A percentile compares a stretch with the other conserved stretches of the same genome.
These are phyloP conservation scores for Menidia beryllina DNA, from an alignment of 2,113 vertebrate species.

Conservation along the genomic window DNA sequence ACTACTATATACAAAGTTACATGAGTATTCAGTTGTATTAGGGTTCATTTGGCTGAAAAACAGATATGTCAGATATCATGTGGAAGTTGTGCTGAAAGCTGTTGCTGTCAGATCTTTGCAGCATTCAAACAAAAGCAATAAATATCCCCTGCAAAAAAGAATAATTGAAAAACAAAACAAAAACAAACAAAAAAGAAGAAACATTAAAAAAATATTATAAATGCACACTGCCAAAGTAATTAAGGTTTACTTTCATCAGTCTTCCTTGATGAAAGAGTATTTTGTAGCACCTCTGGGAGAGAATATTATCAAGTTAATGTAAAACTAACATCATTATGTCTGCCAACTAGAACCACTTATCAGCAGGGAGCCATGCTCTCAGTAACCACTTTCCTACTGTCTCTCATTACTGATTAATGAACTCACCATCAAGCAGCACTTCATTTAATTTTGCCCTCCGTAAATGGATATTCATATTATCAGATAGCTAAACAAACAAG, in stretches of 20 bases:
- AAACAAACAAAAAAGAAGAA: background rate
- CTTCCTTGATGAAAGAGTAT: conserved; percentile 44
- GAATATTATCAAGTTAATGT: conserved; percentile 74
- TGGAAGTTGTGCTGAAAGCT: too few relatives aligned
- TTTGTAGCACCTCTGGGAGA: conserved; percentile 41
- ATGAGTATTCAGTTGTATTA: background rate
- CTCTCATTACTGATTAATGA: conserved; percentile 76
- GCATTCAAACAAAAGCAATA: background rate
- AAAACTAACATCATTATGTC: conserved; percentile 74
- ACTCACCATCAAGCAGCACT: conserved; percentile 63
- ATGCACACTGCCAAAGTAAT: conserved; percentile 37
- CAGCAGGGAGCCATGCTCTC: conserved; percentile 74
- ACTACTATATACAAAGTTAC: too few relatives aligned
- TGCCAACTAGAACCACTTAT: conserved; percentile 65
- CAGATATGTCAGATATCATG: background rate
- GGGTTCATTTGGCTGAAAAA: background rate
- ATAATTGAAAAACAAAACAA: background rate
- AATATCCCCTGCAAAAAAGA: background rate
- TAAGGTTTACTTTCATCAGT: conserved; percentile 50
- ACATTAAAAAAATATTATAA: background rate
- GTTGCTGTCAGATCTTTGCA: too few relatives aligned
- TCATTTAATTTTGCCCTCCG: conserved; percentile 57
- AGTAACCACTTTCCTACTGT: conserved; percentile 67
- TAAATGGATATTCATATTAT: conserved; percentile 66
- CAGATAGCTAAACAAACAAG: conserved; percentile 63